Percentiles rank a stretch among this genome's conserved stretches.
These are phyloP conservation scores for Pyralis farinalis DNA, from an alignment of 2,888 invertebrate genomes.

Conservation along the genomic window DNA sequence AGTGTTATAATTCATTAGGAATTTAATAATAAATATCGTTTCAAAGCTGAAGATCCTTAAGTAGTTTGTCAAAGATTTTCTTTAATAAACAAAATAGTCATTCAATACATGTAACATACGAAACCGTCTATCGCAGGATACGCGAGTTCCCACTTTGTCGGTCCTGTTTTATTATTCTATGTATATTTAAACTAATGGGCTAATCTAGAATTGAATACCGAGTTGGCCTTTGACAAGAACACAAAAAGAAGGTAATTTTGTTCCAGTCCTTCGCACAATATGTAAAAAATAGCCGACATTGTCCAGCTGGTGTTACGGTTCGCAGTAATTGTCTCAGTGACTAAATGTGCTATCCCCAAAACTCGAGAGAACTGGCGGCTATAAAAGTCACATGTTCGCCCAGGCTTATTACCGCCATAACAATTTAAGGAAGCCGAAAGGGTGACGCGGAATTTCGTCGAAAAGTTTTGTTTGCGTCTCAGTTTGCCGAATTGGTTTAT, in stretches of 20 bases:
- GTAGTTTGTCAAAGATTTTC: too few relatives aligned
- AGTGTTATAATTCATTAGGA: too few relatives aligned
- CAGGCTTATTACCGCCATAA: constrained; percentile 74
- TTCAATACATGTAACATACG: too few relatives aligned
- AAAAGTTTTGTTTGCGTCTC: constrained; percentile 72
- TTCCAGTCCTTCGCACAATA: constrained; percentile 32
- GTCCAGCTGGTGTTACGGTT: constrained; percentile 32
- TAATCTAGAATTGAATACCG: too few relatives aligned
- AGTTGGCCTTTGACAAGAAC: background rate
- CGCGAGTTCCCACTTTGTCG: too few relatives aligned
- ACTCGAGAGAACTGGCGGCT: constrained; percentile 62
- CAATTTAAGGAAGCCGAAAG: constrained; percentile 78
- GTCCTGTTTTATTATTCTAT: too few relatives aligned
- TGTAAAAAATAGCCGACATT: constrained; percentile 50
- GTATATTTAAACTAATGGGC: too few relatives aligned
- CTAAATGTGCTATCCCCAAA: constrained; percentile 64
- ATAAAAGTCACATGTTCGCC: constrained; percentile 76
- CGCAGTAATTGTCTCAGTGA: constrained; percentile 61
- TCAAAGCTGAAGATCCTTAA: too few relatives aligned
- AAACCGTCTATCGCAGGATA: too few relatives aligned
- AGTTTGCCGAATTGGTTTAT: constrained; percentile 71
- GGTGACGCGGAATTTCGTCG: constrained; percentile 67
- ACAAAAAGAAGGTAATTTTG: constrained; percentile 1
- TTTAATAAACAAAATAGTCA: too few relatives aligned
- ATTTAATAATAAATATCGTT: too few relatives aligned